These are phyloP conservation scores for Chamaea fasciata DNA, from an alignment of 2,113 vertebrate genomes.

Conservation along the genomic window DNA sequence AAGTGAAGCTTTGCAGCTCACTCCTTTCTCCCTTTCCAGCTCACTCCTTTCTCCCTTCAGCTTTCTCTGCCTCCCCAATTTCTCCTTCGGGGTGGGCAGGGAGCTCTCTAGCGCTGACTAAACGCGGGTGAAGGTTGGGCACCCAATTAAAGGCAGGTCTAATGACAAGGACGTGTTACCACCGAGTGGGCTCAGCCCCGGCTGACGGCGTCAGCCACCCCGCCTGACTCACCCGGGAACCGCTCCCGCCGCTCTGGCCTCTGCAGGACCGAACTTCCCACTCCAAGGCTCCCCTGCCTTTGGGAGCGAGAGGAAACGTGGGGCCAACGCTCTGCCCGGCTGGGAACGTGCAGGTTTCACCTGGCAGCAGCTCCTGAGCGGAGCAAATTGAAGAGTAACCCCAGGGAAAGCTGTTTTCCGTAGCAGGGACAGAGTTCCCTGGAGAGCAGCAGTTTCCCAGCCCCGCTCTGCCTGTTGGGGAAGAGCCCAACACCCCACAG, in stretches of 20 bases:
- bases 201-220: neutral
- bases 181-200: neutral
- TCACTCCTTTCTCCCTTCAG: neutral
- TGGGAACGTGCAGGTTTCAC: neutral
- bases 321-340: fast-evolving
- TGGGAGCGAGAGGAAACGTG: fast-evolving
- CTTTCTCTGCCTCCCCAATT: neutral
- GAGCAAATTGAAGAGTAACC: fast-evolving
- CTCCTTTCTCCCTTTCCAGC: neutral
- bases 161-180: neutral
- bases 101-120: neutral
- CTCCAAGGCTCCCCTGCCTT: neutral
- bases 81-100: neutral
- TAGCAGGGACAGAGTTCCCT: neutral
- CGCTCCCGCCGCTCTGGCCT: neutral
- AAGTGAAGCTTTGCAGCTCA: neutral
- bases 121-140: neutral
- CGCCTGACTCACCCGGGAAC: neutral
- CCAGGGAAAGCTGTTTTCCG: neutral
- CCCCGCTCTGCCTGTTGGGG: neutral
- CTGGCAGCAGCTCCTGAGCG: fast-evolving
- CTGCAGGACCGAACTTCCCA: neutral
- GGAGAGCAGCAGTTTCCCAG: neutral
- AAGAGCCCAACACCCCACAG: neutral
- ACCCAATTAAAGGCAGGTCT: neutral